phyloP scores from a whole-genome alignment of 2,888 invertebrate genomes.

The Temnothorax ravouxi region DNA sequence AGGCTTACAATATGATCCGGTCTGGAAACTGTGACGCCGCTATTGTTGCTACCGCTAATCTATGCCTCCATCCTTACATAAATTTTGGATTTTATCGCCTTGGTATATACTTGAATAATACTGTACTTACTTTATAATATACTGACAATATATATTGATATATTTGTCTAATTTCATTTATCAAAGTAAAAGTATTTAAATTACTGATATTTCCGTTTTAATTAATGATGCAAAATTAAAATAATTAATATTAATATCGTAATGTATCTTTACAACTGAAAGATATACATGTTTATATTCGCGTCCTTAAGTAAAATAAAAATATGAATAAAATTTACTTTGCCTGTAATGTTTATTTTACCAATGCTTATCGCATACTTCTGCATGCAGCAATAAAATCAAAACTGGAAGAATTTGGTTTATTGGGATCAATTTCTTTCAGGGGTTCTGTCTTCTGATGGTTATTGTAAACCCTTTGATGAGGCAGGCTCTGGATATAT shows the following conservation, averaged over 20 bases:
- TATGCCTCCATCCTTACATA: background rate
- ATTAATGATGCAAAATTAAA: background rate
- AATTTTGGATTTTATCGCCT: background rate
- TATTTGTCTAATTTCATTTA: background rate
- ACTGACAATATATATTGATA: background rate
- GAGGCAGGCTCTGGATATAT: slow-evolving; percentile 93
- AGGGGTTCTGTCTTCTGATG: slow-evolving; percentile 93
- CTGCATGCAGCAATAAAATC: background rate
- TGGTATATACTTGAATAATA: slow-evolving; percentile 43
- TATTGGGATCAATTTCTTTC: background rate
- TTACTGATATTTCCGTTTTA: background rate
- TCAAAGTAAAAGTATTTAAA: background rate
- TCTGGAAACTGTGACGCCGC: background rate
- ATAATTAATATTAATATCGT: background rate
- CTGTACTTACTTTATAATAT: background rate
- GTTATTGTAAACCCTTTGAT: slow-evolving; percentile 96
- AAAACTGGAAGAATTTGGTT: background rate
- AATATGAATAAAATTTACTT: too few relatives aligned
- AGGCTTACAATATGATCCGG: background rate
- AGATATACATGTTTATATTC: too few relatives aligned
- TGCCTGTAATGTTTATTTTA: background rate
- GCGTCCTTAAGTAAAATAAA: too few relatives aligned
- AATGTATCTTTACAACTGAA: background rate
- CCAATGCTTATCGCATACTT: too few relatives aligned
- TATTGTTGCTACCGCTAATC: background rate